phyloP scores from a whole-genome alignment of 2,888 invertebrate genomes.

The Lottia scabra region DNA sequence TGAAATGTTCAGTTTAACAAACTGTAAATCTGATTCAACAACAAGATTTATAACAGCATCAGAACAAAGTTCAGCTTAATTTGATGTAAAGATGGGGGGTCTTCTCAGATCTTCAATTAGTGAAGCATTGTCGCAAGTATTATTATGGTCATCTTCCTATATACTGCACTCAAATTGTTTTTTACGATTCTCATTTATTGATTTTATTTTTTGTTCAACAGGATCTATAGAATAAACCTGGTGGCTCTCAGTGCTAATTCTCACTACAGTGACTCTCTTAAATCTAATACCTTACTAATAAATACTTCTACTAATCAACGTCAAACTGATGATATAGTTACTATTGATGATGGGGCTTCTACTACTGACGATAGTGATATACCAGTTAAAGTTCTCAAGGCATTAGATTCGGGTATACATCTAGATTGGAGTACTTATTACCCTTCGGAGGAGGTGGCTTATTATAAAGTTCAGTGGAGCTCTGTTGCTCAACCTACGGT shows the following conservation, averaged over 20 bases:
- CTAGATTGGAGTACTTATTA: conserved; percentile 65
- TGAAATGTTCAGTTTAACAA: too few species aligned
- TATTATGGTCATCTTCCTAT: too few species aligned
- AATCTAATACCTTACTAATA: conserved; percentile 62
- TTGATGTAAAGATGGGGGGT: too few species aligned
- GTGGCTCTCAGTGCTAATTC: conserved; percentile 60
- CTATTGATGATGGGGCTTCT: conserved; percentile 44
- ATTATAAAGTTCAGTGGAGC: conserved; percentile 67
- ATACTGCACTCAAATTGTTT: too few species aligned
- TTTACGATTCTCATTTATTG: too few species aligned
- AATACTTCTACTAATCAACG: conserved; percentile 47
- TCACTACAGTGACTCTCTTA: conserved; percentile 58
- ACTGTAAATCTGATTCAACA: too few species aligned
- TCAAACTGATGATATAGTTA: conserved; percentile 30
- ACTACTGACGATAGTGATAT: conserved; percentile 56
- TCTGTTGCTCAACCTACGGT: conserved; percentile 68
- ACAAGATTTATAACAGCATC: too few species aligned
- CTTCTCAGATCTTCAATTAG: too few species aligned
- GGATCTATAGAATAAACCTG: conserved; percentile 64
- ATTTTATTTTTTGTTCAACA: conserved; percentile 21
- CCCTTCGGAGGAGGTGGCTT: conserved; percentile 56
- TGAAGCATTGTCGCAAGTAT: too few species aligned
- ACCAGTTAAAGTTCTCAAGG: conserved; percentile 60
- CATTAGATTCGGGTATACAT: conserved; percentile 64
- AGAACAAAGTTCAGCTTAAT: too few species aligned